Base-by-base conservation (phyloP, 2,113 vertebrate species). In the Sylvia atricapilla region DNA sequence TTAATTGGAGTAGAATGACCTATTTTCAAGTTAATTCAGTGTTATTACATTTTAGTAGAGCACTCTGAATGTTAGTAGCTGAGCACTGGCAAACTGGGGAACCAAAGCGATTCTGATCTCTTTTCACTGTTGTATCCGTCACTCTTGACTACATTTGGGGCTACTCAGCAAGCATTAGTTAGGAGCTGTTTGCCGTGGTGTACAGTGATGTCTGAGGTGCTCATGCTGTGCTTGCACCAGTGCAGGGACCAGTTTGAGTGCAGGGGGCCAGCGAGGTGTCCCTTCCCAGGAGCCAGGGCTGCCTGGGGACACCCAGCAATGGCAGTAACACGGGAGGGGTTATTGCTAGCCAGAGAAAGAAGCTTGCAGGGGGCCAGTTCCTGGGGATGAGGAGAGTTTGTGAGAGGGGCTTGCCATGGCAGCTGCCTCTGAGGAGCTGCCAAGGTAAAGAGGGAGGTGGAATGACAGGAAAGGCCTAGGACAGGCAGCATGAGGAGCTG, bases 151-250 rank as follows among this genome's bases (percentile, higher is more conserved):
- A 12, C 5, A 7, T 56, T 68, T 55, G 37, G 53, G 56, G 52
- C 22, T 43, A 4, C 47, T 78, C 22, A 25, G 18, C 28, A 10
- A 60, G 15, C 15, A 33, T 19, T 25, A 72, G 30, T 37, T 30
- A 13, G 0, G 7, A 69, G 39, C 3, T 64, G 1, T 59, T 55
- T 72, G 62, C 39, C 0, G 0, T 21, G 52, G 20, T 1, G 0
- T 53, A 3, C 8, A 13, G 9, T 6, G 58, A 8, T n/a, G 22
- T 24, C 59, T 50, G 53, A 55, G 27, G 23, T 35, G 18, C 46
- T 70, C 1, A 0, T 41, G 31, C 37, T 27, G 21, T 11, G 21
- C 50, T 70, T 6, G 2, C 3, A 7, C 27, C 7, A 8, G 15
- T 5, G 10, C 5, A 7, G 50, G 35, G n/a, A 28, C 31, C 1